Evolutionary conservation across 2,113 vertebrate genomes (phyloP).

Genomic region (Xenopus laevis): DNA sequence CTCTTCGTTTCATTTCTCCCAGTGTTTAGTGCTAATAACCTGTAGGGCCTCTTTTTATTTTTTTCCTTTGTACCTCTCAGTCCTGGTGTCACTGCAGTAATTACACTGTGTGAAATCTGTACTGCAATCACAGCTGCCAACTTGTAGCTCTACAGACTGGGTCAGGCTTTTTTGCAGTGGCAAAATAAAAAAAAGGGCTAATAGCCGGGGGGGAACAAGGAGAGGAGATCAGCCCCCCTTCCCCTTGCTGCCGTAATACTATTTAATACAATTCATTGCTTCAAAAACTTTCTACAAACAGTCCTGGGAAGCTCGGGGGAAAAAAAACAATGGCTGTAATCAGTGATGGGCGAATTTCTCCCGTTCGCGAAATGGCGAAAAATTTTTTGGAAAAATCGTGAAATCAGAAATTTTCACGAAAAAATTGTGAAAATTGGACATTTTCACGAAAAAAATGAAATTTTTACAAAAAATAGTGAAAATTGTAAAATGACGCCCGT

Average conservation of each 20-base stretch:
- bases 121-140: constrained; percentile 91
- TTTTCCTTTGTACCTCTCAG: constrained; percentile 79
- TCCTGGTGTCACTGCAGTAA: constrained; percentile 87
- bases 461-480: too few species aligned
- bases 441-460: too few species aligned
- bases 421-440: too few species aligned
- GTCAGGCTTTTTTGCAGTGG: constrained; percentile 64
- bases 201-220: constrained; percentile 18
- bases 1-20: constrained; percentile 84
- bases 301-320: constrained; percentile 41
- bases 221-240: not conserved
- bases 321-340: too few species aligned
- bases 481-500: too few species aligned
- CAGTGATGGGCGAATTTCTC: too few species aligned
- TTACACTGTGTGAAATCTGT: constrained; percentile 95
- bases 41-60: constrained; percentile 73
- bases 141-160: constrained; percentile 73
- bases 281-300: constrained; percentile 61
- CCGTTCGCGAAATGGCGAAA: too few species aligned
- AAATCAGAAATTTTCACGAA: too few species aligned
- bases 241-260: constrained; percentile 56
- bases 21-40: constrained; percentile 95
- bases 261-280: constrained; percentile 63
- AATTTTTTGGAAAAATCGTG: too few species aligned
- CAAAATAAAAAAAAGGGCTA: constrained; percentile 62